Percentiles rank a stretch among this genome's conserved stretches.
Evolutionary conservation across 2,888 invertebrate genomes (phyloP).

Genomic region (Lepidocyrtinus sp.): DNA sequence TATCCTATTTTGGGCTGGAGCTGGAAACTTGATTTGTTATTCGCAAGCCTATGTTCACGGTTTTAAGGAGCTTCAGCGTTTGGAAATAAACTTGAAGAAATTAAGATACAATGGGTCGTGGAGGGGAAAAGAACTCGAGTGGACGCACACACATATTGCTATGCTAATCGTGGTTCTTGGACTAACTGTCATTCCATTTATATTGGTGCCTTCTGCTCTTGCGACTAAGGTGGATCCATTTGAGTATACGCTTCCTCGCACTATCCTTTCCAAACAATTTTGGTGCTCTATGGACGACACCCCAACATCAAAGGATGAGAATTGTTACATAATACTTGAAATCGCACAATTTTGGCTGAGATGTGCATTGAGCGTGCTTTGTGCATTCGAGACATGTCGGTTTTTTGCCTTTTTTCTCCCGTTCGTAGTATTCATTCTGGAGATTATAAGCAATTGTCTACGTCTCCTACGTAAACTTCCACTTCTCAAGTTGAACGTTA

Average conservation of each 20-base stretch:
- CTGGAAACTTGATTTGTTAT: not conserved
- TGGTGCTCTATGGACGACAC: too few species aligned
- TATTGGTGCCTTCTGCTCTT: not conserved
- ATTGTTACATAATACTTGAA: not conserved
- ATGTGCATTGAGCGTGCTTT: not conserved
- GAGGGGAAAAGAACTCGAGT: not conserved
- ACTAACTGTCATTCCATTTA: not conserved
- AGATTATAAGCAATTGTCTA: not conserved
- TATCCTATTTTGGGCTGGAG: not conserved
- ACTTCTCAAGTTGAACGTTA: not conserved
- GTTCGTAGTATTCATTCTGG: not conserved
- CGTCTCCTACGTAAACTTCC: not conserved
- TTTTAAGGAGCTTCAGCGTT: not conserved
- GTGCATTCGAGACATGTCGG: slow-evolving; percentile 2
- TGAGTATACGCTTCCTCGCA: not conserved
- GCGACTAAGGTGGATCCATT: not conserved
- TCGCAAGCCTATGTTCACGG: not conserved
- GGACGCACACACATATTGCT: not conserved
- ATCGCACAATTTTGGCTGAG: not conserved
- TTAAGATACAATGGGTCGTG: not conserved
- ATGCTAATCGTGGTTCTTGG: not conserved
- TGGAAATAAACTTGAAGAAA: not conserved
- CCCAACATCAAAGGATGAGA: not conserved
- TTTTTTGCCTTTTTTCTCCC: not conserved
- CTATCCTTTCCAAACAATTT: not conserved